Percentiles rank a stretch among this genome's conserved stretches.
Conservation (phyloP, 2,113 vertebrate species). For the Fukomys damarensis region DNA sequence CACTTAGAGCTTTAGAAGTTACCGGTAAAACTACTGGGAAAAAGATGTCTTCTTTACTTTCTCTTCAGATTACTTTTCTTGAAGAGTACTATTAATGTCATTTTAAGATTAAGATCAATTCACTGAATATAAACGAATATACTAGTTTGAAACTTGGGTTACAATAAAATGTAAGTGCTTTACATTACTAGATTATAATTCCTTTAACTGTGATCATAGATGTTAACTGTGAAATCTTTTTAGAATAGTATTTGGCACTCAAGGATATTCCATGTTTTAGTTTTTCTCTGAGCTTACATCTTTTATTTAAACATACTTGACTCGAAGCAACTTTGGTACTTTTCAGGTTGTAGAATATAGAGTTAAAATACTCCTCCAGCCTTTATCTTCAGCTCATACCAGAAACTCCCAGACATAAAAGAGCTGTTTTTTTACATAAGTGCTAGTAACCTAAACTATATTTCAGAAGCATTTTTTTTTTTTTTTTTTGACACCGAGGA, state of each 20-base stretch:
- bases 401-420: neutral
- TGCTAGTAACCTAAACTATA: neutral
- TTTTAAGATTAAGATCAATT: conserved; percentile 25
- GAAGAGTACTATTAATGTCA: neutral
- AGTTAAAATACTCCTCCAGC: neutral
- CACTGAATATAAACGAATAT: neutral
- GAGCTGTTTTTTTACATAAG: conserved; percentile 24
- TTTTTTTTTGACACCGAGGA: no score
- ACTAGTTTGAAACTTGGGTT: neutral
- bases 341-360: neutral
- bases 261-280: neutral
- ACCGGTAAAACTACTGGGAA: neutral
- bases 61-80: neutral
- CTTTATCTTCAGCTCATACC: neutral
- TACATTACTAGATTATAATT: neutral
- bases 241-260: neutral
- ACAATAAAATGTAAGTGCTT: conserved; percentile 38
- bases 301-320: conserved; percentile 12
- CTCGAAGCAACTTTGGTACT: conserved; percentile 41
- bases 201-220: neutral
- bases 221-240: conserved; percentile 13
- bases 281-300: neutral
- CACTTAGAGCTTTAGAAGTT: conserved; percentile 27
- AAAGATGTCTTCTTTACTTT: neutral
- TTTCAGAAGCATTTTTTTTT: conserved; percentile 47